Evolutionary conservation across 1,140 invertebrate genomes (phyloP).

Genomic region (Drosophila sechellia): DNA sequence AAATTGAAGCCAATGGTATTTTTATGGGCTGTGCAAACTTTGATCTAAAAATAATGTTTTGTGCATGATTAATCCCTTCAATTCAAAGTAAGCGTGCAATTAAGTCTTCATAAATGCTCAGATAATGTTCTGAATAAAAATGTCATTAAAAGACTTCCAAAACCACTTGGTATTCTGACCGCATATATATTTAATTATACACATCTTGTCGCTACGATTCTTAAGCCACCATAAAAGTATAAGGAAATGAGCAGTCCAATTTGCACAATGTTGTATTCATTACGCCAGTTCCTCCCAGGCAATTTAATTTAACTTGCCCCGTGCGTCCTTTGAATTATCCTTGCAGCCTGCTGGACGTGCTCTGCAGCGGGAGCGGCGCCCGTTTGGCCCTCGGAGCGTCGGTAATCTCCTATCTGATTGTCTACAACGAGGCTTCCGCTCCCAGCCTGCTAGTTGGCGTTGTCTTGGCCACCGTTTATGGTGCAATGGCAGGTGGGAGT

Average conservation of each 20-base stretch:
- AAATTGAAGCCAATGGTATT: background rate
- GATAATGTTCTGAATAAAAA: background rate
- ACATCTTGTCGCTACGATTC: background rate
- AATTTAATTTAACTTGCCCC: constrained; percentile 28
- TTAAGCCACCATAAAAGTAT: background rate
- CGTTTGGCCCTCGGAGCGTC: constrained; percentile 76
- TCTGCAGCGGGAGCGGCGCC: constrained; percentile 76
- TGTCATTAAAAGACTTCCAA: background rate
- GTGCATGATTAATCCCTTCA: too few species aligned
- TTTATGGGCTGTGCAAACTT: background rate
- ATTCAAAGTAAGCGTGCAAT: background rate
- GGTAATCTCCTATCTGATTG: constrained; percentile 71
- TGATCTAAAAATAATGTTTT: background rate
- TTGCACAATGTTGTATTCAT: constrained; percentile 42
- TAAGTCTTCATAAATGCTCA: background rate
- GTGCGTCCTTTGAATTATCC: constrained; percentile 8
- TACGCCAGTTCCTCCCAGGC: background rate
- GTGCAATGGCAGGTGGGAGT: constrained; percentile 67
- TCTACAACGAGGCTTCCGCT: constrained; percentile 79
- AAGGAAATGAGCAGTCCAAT: background rate
- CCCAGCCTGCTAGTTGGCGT: constrained; percentile 67
- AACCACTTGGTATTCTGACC: constrained; percentile 5
- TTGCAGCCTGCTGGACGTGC: constrained; percentile 67
- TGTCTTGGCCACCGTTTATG: constrained; percentile 68
- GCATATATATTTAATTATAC: background rate